Evolutionary conservation across 1,140 invertebrate species (phyloP).

Genomic region (Rhopalosiphum maidis): DNA sequence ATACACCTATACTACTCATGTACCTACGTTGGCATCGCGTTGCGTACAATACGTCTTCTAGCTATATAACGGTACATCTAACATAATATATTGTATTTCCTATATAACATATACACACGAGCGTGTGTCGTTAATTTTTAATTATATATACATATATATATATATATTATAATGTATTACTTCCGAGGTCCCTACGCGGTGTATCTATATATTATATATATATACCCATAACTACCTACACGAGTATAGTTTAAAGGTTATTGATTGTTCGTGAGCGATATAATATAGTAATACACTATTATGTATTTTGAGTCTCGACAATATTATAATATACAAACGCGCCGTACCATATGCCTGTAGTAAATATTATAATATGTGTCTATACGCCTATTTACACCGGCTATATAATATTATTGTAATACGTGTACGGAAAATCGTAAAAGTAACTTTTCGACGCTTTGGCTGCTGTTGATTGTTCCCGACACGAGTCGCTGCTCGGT

Average conservation of each 20-base stretch:
- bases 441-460: background rate
- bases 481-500: background rate
- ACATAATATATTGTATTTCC: background rate
- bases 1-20: background rate
- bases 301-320: background rate
- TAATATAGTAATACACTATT: background rate
- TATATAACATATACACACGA: background rate
- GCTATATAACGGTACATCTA: background rate
- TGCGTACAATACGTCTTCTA: background rate
- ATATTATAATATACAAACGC: background rate
- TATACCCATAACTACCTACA: background rate
- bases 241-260: background rate
- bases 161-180: background rate
- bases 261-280: conserved; percentile 14
- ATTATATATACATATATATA: background rate
- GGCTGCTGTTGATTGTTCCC: background rate
- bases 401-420: background rate
- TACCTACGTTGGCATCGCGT: background rate
- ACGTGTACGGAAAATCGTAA: background rate
- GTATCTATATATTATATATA: background rate
- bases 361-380: background rate
- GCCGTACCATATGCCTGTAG: no score
- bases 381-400: background rate
- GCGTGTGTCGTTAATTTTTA: background rate
- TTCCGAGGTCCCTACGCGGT: no score